Percentiles rank a stretch among this genome's conserved stretches.
Conservation (phyloP, 2,113 vertebrate species). For the Halcyon senegalensis region DNA sequence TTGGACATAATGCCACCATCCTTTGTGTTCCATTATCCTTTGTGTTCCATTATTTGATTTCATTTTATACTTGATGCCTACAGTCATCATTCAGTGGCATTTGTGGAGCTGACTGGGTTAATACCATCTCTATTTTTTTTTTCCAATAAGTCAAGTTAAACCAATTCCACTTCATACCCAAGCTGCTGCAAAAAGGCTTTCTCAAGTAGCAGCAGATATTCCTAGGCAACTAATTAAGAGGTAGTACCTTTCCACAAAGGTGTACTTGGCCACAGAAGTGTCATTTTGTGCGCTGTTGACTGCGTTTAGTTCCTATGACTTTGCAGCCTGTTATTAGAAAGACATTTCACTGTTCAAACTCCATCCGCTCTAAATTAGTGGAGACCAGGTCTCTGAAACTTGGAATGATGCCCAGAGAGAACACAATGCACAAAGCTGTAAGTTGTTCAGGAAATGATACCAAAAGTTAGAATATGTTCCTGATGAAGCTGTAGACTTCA, state of each 20-base stretch:
- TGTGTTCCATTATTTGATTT: not conserved
- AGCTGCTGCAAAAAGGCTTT: not conserved
- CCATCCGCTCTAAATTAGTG: not conserved
- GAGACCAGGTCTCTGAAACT: not conserved
- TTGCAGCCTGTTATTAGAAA: not conserved
- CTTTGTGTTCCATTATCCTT: not conserved
- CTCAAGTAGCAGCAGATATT: not conserved
- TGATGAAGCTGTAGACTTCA: slow-evolving; percentile 32
- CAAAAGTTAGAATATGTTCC: not conserved
- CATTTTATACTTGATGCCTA: not conserved
- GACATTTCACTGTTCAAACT: not conserved
- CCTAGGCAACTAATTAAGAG: not conserved
- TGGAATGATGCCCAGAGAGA: not conserved
- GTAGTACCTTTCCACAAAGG: not conserved
- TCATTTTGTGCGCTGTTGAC: not conserved
- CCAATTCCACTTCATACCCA: not conserved
- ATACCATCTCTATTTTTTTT: not conserved
- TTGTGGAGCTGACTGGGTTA: not conserved
- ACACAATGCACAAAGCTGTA: not conserved
- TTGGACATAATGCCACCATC: not conserved
- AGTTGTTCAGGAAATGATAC: not conserved
- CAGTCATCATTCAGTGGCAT: not conserved
- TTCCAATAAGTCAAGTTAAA: not conserved
- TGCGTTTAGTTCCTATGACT: not conserved
- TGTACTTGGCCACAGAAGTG: not conserved